Conservation (phyloP, 2,113 vertebrate genomes). For the Oxyura jamaicensis region DNA sequence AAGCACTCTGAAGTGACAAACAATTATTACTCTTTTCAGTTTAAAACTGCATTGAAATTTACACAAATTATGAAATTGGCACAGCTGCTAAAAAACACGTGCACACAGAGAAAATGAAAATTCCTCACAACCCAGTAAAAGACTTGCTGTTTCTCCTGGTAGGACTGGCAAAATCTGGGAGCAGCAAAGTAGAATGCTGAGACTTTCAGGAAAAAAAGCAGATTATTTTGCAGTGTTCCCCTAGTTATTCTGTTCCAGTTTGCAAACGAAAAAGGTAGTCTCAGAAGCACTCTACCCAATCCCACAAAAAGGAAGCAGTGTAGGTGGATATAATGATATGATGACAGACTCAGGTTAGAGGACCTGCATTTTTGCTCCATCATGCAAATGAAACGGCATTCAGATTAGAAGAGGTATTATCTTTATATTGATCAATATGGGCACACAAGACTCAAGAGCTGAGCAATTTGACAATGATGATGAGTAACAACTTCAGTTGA, state of each 20-base stretch:
- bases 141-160: not conserved
- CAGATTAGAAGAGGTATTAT: not conserved
- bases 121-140: not conserved
- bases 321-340: not conserved
- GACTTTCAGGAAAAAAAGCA: not conserved
- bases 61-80: fast-evolving
- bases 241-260: not conserved
- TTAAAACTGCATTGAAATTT: not conserved
- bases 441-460: not conserved
- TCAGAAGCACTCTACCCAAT: not conserved
- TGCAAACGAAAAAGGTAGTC: not conserved
- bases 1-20: not conserved
- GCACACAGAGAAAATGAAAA: not conserved
- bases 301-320: not conserved
- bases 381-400: not conserved
- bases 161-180: not conserved
- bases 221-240: not conserved
- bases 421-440: not conserved
- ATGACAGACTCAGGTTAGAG: not conserved
- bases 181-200: not conserved
- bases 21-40: not conserved
- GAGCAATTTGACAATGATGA: no score
- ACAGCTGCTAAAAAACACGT: not conserved
- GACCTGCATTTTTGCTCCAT: not conserved
- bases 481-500: not conserved